Conservation (phyloP, 2,113 vertebrate genomes). For the Cololabis saira region DNA sequence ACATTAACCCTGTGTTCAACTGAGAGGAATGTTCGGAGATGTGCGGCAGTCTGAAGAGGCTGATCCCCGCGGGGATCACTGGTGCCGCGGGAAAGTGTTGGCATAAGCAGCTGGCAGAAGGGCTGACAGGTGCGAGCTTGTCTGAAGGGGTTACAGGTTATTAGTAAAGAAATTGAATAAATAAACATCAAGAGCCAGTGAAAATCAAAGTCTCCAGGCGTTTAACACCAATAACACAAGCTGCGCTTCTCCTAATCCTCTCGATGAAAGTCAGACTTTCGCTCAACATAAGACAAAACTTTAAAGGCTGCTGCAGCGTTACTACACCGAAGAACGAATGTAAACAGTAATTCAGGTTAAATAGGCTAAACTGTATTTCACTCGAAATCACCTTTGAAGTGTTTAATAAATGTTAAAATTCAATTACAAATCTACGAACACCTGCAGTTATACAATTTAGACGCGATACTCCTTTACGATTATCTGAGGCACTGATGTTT, state of each 20-base stretch:
- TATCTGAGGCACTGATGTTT: constrained; percentile 80
- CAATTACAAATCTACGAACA: constrained; percentile 74
- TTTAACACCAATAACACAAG: constrained; percentile 47
- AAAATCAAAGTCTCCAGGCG: constrained; percentile 43
- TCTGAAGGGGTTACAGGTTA: constrained; percentile 26
- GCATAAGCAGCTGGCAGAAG: constrained; percentile 47
- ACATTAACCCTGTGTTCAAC: constrained; percentile 74
- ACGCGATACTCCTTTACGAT: constrained; percentile 68
- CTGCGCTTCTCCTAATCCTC: constrained; percentile 32
- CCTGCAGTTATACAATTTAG: constrained; percentile 70
- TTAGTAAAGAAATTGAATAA: constrained; percentile 48
- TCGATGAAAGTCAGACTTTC: constrained; percentile 21
- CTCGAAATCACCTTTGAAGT: constrained; percentile 68
- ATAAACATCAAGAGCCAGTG: constrained; percentile 10
- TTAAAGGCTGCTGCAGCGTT: constrained; percentile 65
- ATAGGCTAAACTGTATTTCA: constrained; percentile 61
- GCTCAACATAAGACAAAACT: constrained; percentile 42
- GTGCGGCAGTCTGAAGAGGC: constrained; percentile 75
- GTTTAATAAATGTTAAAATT: constrained; percentile 73
- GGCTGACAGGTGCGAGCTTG: constrained; percentile 4
- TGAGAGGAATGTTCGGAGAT: constrained; percentile 76
- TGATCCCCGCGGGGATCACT: constrained; percentile 35
- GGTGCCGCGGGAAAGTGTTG: constrained; percentile 36
- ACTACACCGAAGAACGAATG: constrained; percentile 67
- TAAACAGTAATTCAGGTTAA: constrained; percentile 73